These are phyloP conservation scores for Gorsachius magnificus DNA, from an alignment of 2,797 vertebrate genomes.

Conservation along the genomic window DNA sequence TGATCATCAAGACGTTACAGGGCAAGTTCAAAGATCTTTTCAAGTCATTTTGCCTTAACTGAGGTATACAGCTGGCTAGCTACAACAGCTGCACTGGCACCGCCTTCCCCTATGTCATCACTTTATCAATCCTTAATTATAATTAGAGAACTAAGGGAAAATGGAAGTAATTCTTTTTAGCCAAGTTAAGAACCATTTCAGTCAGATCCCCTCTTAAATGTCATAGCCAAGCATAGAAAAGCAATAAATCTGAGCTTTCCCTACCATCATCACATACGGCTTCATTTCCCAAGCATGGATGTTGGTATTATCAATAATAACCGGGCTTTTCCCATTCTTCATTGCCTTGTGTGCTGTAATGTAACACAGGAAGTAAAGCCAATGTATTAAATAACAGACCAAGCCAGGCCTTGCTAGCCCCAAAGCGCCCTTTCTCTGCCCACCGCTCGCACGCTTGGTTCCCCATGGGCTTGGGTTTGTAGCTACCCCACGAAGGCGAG, in stretches of 20 bases:
- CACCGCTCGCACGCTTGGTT: rapidly evolving
- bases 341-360: conserved; percentile 81
- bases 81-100: not conserved
- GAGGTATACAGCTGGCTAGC: not conserved
- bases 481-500: not conserved
- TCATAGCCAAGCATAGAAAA: conserved; percentile 44
- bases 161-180: not conserved
- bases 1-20: not conserved
- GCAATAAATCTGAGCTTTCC: conserved; percentile 44
- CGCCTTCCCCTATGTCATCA: not conserved
- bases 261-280: conserved; percentile 83
- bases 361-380: conserved; percentile 62
- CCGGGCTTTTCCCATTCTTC: conserved; percentile 79
- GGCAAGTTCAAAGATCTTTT: not conserved
- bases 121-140: not conserved
- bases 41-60: not conserved
- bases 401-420: not conserved
- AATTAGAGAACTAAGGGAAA: not conserved
- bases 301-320: conserved; percentile 86
- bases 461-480: not conserved
- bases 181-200: not conserved
- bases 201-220: not conserved
- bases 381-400: not conserved
- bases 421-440: not conserved
- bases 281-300: conserved; percentile 86